Evolutionary conservation across 2,888 invertebrate genomes (phyloP).

Genomic region (Callinectes sapidus): DNA sequence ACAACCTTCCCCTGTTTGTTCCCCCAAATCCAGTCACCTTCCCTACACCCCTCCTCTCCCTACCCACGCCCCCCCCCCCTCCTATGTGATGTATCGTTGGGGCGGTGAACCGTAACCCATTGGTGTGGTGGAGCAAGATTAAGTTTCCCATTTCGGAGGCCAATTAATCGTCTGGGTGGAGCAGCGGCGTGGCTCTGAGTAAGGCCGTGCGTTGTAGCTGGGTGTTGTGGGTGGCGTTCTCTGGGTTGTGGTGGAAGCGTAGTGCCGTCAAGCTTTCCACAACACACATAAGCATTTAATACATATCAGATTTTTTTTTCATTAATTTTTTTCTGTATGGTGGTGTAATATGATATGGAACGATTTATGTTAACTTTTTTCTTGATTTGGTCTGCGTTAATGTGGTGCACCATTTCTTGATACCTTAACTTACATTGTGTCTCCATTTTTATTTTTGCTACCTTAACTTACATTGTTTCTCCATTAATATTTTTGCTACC

Average conservation of each 20-base stretch:
- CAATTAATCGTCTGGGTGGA: slow-evolving; percentile 4
- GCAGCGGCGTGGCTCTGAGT: background rate
- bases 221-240: background rate
- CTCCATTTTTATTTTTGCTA: no score
- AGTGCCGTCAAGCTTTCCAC: background rate
- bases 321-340: background rate
- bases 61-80: background rate
- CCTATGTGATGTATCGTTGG: background rate
- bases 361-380: no score
- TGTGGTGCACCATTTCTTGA: no score
- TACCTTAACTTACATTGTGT: no score
- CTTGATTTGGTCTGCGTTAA: no score
- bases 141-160: background rate
- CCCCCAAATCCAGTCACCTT: background rate
- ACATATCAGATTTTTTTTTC: background rate
- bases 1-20: background rate
- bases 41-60: background rate
- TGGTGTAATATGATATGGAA: no score
- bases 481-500: no score
- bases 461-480: no score
- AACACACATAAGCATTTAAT: background rate
- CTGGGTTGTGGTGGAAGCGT: background rate
- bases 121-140: slow-evolving; percentile 12
- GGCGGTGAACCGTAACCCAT: slow-evolving; percentile 8
- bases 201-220: background rate